These are phyloP conservation scores for Halotydeus destructor DNA, from an alignment of 1,140 invertebrate genomes.

Conservation along the genomic window DNA sequence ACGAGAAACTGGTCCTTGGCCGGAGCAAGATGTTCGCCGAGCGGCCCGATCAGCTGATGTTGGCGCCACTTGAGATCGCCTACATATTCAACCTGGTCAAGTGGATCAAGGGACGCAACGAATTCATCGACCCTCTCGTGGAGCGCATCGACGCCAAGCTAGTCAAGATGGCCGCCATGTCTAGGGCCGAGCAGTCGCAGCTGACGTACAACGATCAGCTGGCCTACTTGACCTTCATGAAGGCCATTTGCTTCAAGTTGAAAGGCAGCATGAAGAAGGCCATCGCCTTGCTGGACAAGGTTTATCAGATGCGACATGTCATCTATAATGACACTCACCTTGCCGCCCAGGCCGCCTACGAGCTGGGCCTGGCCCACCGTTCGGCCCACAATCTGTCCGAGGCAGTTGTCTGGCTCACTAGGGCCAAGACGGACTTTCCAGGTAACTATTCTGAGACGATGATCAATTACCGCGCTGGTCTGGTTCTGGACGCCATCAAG, in stretches of 20 bases:
- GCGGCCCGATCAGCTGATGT: conserved; percentile 45
- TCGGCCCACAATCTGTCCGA: not conserved
- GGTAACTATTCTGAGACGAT: not conserved
- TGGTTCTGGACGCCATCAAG: not conserved
- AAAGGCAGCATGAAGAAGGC: not conserved
- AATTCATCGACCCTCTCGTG: conserved; percentile 45
- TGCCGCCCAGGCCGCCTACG: not conserved
- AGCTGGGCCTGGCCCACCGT: not conserved
- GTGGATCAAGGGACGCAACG: conserved; percentile 38
- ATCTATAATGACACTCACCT: not conserved
- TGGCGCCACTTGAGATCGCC: conserved; percentile 42
- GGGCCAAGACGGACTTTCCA: not conserved
- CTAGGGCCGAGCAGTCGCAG: not conserved
- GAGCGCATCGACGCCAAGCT: conserved; percentile 42
- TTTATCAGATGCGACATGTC: not conserved
- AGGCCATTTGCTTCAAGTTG: not conserved
- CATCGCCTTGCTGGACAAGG: not conserved
- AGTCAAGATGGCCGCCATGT: no score
- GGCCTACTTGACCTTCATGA: not conserved
- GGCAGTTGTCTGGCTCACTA: not conserved
- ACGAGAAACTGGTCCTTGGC: conserved; percentile 83
- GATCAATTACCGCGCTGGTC: not conserved
- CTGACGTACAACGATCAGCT: not conserved
- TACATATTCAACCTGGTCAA: conserved; percentile 63
- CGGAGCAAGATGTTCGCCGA: conserved; percentile 54